A percentile compares a stretch with the other conserved stretches of the same genome.
These are phyloP conservation scores for Troides oblongomaculatus DNA, from an alignment of 2,888 invertebrate genomes.

Conservation along the genomic window DNA sequence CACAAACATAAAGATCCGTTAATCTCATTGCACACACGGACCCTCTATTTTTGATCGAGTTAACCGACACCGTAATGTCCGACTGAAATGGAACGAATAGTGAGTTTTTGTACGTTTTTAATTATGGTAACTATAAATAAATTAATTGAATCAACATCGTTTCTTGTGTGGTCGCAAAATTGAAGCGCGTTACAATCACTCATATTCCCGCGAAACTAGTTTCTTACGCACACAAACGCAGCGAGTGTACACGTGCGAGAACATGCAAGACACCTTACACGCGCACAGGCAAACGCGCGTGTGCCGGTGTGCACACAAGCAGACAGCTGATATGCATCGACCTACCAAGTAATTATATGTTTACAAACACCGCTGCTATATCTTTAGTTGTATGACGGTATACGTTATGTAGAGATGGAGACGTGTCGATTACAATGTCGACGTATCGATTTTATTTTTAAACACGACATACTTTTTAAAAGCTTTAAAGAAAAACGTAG, in stretches of 20 bases:
- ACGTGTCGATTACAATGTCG: slow-evolving; percentile 32
- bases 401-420: slow-evolving; percentile 49
- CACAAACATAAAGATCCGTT: too few species aligned
- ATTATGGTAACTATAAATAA: slow-evolving; percentile 40
- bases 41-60: neutral
- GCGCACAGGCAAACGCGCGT: slow-evolving; percentile 35
- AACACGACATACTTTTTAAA: neutral
- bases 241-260: slow-evolving; percentile 26
- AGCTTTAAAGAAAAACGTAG: too few species aligned
- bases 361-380: slow-evolving; percentile 67
- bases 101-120: slow-evolving; percentile 8
- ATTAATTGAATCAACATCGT: slow-evolving; percentile 55
- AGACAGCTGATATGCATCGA: slow-evolving; percentile 71
- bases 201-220: slow-evolving; percentile 67
- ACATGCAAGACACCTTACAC: slow-evolving; percentile 28
- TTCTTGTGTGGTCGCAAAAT: slow-evolving; percentile 55
- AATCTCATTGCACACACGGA: too few species aligned
- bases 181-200: slow-evolving; percentile 53
- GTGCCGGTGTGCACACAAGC: slow-evolving; percentile 42
- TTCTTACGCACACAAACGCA: slow-evolving; percentile 44
- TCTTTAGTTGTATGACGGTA: slow-evolving; percentile 47
- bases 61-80: neutral
- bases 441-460: slow-evolving; percentile 34
- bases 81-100: neutral
- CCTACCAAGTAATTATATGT: slow-evolving; percentile 79